Conservation (phyloP, 2,797 vertebrate species). For the Acrossocheilus fasciatus region DNA sequence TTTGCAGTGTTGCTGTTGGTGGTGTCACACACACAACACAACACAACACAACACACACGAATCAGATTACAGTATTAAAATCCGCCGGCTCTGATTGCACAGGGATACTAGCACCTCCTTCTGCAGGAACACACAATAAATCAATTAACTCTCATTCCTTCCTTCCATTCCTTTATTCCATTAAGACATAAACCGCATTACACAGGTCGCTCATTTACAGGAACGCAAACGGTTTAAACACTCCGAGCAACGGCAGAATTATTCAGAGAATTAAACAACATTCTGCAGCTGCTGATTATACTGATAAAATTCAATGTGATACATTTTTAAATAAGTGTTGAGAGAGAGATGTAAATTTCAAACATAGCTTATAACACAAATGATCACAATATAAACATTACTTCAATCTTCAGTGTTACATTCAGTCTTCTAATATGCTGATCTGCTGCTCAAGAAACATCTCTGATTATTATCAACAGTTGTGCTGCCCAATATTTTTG, state of each 20-base stretch:
- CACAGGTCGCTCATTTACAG: not conserved
- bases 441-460: not conserved
- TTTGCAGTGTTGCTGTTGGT: constrained; percentile 28
- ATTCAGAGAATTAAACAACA: not conserved
- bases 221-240: not conserved
- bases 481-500: not conserved
- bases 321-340: not conserved
- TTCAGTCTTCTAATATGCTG: not conserved
- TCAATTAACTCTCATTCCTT: constrained; percentile 35
- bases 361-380: not conserved
- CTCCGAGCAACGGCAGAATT: not conserved
- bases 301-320: not conserved
- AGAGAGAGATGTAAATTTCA: not conserved
- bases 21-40: constrained; percentile 11
- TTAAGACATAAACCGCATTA: constrained; percentile 6
- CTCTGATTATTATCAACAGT: not conserved
- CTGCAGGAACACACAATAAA: constrained; percentile 28
- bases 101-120: constrained; percentile 10
- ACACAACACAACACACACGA: constrained; percentile 17
- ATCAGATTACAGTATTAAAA: constrained; percentile 38
- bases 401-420: not conserved
- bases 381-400: not conserved
- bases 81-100: constrained; percentile 21
- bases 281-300: not conserved
- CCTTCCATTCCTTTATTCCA: constrained; percentile 23